Conservation (phyloP, 2,113 vertebrate species). For the Toxotes chatareus region DNA sequence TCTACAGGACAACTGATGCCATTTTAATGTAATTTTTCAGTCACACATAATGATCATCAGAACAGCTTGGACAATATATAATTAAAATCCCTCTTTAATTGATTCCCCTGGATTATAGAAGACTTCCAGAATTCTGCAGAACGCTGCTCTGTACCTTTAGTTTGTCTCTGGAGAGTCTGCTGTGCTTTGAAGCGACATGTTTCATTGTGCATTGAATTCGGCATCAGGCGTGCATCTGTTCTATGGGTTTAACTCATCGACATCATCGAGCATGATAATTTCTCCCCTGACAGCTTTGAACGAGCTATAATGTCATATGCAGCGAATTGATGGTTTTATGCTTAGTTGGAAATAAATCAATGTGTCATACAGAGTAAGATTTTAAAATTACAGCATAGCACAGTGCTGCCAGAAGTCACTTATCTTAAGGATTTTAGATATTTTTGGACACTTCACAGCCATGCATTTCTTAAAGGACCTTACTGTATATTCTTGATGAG, state of each 20-base stretch:
- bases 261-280: slow-evolving; percentile 63
- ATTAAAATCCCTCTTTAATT: slow-evolving; percentile 36
- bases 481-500: slow-evolving; percentile 6
- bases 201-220: slow-evolving; percentile 63
- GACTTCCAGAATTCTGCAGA: slow-evolving; percentile 21
- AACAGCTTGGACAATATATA: slow-evolving; percentile 27
- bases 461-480: slow-evolving; percentile 9
- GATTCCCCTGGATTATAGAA: slow-evolving; percentile 20
- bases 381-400: slow-evolving; percentile 24
- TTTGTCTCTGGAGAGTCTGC: slow-evolving; percentile 46
- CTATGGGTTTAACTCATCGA: slow-evolving; percentile 62
- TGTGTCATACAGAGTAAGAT: neutral
- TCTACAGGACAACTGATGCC: neutral
- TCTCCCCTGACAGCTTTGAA: slow-evolving; percentile 69
- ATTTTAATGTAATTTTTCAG: neutral
- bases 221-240: slow-evolving; percentile 63
- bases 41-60: neutral
- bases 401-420: slow-evolving; percentile 8
- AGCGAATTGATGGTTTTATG: slow-evolving; percentile 52
- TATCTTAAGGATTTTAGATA: neutral
- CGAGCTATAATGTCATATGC: slow-evolving; percentile 61
- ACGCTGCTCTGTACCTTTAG: slow-evolving; percentile 20
- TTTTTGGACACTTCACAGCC: slow-evolving; percentile 22
- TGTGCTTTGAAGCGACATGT: slow-evolving; percentile 44
- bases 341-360: slow-evolving; percentile 60